These are phyloP conservation scores for Tipula vernalis DNA, from an alignment of 2,888 invertebrate species.

Conservation along the genomic window DNA sequence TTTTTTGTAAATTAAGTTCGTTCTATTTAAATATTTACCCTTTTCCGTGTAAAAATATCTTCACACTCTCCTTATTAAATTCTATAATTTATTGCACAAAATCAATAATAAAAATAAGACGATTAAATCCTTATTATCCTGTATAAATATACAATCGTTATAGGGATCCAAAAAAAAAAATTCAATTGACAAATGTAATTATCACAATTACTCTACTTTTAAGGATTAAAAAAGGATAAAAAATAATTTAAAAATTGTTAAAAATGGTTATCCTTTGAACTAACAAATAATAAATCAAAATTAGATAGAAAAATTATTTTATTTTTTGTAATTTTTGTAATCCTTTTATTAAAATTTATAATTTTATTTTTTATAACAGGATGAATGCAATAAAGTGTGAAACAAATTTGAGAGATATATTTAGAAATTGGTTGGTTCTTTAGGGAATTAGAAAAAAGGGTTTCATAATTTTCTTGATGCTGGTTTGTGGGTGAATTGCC, in stretches of 20 bases:
- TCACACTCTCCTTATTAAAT: neutral
- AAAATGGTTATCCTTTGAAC: conserved; percentile 4
- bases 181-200: conserved; percentile 4
- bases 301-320: neutral
- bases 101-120: neutral
- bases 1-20: no score
- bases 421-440: neutral
- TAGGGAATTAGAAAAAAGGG: neutral
- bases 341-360: neutral
- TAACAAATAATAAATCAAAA: neutral
- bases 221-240: neutral
- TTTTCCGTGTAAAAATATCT: neutral
- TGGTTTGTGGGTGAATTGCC: no score
- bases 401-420: neutral
- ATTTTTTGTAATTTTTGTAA: neutral
- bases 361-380: neutral
- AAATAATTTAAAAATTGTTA: neutral
- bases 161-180: neutral
- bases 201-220: neutral
- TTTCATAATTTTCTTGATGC: neutral
- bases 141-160: neutral
- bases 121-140: neutral
- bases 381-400: neutral
- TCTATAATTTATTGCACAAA: neutral
- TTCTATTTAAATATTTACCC: neutral